Base-by-base conservation (phyloP, 2,113 vertebrate species). In the Corynorhinus townsendii region DNA sequence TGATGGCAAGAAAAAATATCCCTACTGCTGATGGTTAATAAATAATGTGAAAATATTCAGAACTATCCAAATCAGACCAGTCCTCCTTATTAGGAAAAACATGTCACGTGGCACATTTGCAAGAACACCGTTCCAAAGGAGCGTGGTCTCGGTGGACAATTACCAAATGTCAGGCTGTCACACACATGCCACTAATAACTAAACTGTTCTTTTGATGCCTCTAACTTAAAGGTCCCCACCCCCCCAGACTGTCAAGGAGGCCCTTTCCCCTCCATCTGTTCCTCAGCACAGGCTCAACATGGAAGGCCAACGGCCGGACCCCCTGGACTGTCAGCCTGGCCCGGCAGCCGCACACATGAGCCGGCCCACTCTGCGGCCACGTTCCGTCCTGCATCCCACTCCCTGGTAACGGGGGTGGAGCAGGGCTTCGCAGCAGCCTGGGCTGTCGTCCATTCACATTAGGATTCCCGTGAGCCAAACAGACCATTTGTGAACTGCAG, bases 181-280 rank as follows among this genome's bases (percentile, higher is more conserved):
- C 86, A 69, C 6, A 45, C 88, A 66, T 15, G 22, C 62, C 73
- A 86, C 71, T 82, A 85, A 88, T 52, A 91, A 96, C 95, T 96
- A 83, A 97, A 96, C 92, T 77, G 64, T 77, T 96, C 94, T 97
- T 98, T 81, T 91, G 95, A 96, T 86, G 96, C 71, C 87, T 75
- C 43, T 69, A 92, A 82, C 82, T 69, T 81, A 93, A 85, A 97
- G 86, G 90, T 91, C 49, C 92, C 94, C 93, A 88, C 72, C 92
- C 64, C 24, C 64, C 73, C 83, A 45, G 22, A 87, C 76, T 54
- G 54, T 92, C 93, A 35, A 54, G n/a, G 20, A 19, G 19, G 33
- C 56, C 73, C 91, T 92, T 86, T 93, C 91, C 80, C 76, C 43
- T 91, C 96, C 93, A 97, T 83, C 95, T 95, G 92, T 30, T 97